Conservation (phyloP, 2,888 invertebrate species). For the Rhopalosiphum nymphaeae region DNA sequence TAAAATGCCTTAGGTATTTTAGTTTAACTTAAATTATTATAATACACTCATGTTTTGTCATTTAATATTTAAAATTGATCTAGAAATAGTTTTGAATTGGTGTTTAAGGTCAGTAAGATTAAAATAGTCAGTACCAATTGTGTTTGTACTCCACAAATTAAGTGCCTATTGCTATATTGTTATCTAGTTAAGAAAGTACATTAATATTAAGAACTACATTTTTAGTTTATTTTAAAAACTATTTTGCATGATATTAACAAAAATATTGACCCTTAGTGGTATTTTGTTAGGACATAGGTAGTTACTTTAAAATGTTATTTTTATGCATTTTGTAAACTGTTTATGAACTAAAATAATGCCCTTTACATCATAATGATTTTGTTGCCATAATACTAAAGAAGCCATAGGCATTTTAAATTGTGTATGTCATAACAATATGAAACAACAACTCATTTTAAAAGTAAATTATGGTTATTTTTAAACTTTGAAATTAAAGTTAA, state of each 20-base stretch:
- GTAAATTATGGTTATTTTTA: neutral
- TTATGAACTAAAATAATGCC: neutral
- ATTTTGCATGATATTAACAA: neutral
- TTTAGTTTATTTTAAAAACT: neutral
- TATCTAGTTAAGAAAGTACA: neutral
- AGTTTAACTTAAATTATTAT: neutral
- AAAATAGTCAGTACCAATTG: neutral
- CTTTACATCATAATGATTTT: constrained; percentile 20
- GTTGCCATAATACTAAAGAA: constrained; percentile 11
- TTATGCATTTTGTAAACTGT: neutral
- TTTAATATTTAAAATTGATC: constrained; percentile 15
- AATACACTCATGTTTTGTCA: neutral
- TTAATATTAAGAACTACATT: neutral
- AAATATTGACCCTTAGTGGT: neutral
- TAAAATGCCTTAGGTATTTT: neutral
- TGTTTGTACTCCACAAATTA: neutral
- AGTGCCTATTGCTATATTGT: neutral
- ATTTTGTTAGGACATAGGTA: neutral
- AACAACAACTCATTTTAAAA: constrained; percentile 11
- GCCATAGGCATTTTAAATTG: constrained; percentile 43
- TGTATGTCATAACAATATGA: constrained; percentile 18
- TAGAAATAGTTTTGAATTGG: constrained; percentile 33
- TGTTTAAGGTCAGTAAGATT: constrained; percentile 10
- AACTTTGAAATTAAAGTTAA: neutral
- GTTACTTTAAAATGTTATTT: constrained; percentile 2